Conservation (phyloP, 2,113 vertebrate species). For the Cavia porcellus region DNA sequence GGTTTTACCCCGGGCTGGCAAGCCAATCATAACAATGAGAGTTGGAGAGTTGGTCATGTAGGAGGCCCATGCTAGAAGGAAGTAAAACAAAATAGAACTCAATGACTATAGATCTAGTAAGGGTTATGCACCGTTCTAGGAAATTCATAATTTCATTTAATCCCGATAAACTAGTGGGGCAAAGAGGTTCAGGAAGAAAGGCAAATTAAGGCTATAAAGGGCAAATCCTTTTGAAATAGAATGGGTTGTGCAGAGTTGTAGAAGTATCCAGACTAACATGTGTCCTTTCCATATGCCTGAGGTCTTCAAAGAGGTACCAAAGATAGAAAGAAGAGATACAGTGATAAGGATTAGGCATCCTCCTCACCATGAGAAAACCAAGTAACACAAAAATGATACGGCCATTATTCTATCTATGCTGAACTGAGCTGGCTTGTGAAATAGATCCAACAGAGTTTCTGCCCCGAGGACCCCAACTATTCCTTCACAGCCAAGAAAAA, state of each 20-base stretch:
- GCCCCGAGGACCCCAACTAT: background rate
- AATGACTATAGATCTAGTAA: background rate
- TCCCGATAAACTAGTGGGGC: background rate
- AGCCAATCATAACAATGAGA: constrained; percentile 97
- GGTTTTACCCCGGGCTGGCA: constrained; percentile 96
- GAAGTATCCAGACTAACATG: background rate
- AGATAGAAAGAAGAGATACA: background rate
- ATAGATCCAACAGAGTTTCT: background rate
- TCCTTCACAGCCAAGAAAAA: background rate
- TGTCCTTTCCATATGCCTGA: background rate
- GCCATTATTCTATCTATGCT: background rate
- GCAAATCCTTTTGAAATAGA: background rate
- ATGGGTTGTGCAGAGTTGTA: background rate
- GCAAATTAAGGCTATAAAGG: background rate
- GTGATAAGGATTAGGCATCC: background rate
- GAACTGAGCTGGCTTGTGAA: background rate
- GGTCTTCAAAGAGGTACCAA: constrained; percentile 14
- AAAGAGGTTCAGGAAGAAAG: background rate
- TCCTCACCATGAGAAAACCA: background rate
- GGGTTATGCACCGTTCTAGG: background rate
- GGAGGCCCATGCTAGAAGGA: constrained; percentile 94
- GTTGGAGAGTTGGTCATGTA: constrained; percentile 99
- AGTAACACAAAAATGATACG: background rate
- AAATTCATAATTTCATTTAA: background rate
- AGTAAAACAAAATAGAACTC: background rate